phyloP scores from a whole-genome alignment of 2,888 invertebrate genomes.

The Drosophila pseudotakahashii region DNA sequence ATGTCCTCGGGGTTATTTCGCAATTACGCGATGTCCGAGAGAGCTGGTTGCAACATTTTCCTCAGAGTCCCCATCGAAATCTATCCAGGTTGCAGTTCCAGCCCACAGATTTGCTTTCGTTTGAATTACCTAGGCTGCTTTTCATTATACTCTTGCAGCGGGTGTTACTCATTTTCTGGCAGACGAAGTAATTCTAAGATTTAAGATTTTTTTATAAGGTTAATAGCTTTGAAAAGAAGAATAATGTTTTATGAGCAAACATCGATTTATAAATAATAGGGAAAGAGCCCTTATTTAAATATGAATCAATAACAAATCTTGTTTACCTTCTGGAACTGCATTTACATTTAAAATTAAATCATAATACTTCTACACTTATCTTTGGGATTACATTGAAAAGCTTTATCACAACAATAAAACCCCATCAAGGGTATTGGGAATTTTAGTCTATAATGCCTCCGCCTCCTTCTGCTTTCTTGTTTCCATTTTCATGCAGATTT shows the following conservation, averaged over 20 bases:
- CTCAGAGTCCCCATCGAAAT: conserved; percentile 8
- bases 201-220: no score
- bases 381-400: background rate
- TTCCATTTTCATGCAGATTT: conserved; percentile 55
- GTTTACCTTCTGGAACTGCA: no score
- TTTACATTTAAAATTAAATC: no score
- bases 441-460: background rate
- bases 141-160: conserved; percentile 4
- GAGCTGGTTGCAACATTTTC: conserved; percentile 45
- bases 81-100: conserved; percentile 33
- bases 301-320: no score
- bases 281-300: no score
- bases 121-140: conserved; percentile 59
- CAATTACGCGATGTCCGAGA: conserved; percentile 59
- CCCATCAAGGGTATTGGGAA: conserved; percentile 5
- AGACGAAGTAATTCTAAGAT: no score
- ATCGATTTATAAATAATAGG: no score
- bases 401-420: background rate
- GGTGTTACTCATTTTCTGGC: background rate
- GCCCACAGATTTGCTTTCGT: conserved; percentile 62
- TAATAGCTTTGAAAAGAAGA: no score
- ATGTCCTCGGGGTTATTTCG: conserved; percentile 65
- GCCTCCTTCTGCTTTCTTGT: background rate
- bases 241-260: no score
- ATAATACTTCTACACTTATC: no score